These are phyloP conservation scores for Montipora sp. DNA, from an alignment of 64 coral and sea anemone species.

Conservation along the genomic window DNA sequence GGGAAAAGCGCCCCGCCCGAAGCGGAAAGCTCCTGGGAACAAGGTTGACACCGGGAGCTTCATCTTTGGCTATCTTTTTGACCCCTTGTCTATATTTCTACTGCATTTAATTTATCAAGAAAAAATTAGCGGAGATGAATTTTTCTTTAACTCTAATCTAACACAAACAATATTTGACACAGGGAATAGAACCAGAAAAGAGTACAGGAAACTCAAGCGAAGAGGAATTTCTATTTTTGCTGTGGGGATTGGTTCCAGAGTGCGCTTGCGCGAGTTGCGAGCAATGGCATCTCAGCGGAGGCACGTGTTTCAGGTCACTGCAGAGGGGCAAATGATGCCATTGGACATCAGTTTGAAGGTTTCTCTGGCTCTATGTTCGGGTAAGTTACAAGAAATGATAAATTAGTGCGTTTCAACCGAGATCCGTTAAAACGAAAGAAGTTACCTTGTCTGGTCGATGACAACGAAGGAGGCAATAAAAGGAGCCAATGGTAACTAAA, in stretches of 20 bases:
- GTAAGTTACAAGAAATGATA: background rate
- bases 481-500: too few species aligned
- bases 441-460: too few species aligned
- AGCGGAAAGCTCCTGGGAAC: too few species aligned
- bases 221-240: conserved; percentile 4
- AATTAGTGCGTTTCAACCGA: background rate
- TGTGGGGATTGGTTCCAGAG: background rate
- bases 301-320: conserved; percentile 8
- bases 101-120: too few species aligned
- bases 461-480: too few species aligned
- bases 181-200: background rate
- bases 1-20: too few species aligned
- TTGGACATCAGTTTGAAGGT: background rate
- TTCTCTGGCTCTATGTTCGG: conserved; percentile 22
- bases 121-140: background rate
- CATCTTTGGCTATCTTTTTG: too few species aligned
- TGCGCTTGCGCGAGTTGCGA: background rate
- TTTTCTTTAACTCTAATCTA: background rate
- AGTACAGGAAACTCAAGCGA: background rate
- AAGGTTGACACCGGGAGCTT: too few species aligned
- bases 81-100: too few species aligned
- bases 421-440: background rate
- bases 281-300: background rate
- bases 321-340: background rate
- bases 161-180: background rate